Conservation (phyloP, 2,888 invertebrate species). For the Oligia fasciuncula region DNA sequence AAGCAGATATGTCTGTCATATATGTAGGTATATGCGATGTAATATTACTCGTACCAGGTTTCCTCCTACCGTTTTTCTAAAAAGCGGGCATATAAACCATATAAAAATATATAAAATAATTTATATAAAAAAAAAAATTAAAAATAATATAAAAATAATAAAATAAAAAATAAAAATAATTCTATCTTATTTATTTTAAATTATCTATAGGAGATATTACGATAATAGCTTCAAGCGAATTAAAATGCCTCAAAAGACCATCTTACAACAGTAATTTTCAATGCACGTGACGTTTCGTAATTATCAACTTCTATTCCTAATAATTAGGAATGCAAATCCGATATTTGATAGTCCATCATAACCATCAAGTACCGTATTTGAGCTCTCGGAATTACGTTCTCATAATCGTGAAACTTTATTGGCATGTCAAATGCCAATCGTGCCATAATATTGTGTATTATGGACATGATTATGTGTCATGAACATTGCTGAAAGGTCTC, state of each 20-base stretch:
- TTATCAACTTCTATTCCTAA: constrained; percentile 20
- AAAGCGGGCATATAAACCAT: background rate
- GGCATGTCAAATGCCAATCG: constrained; percentile 44
- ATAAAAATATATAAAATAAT: no score
- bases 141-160: no score
- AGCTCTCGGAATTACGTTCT: constrained; percentile 11
- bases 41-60: background rate
- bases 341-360: constrained; percentile 38
- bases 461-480: background rate
- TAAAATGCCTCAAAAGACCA: constrained; percentile 1
- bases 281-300: constrained; percentile 36
- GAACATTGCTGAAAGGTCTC: constrained; percentile 5
- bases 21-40: background rate
- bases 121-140: no score
- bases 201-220: background rate
- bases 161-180: no score
- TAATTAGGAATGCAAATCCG: constrained; percentile 35
- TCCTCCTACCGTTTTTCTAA: background rate
- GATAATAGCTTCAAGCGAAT: background rate
- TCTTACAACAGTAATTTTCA: constrained; percentile 33
- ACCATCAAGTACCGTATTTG: constrained; percentile 34
- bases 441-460: constrained; percentile 10
- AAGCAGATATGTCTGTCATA: background rate
- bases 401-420: constrained; percentile 51
- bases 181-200: no score